phyloP scores from a whole-genome alignment of 1,140 invertebrate species.

The Saxidomus purpurata region DNA sequence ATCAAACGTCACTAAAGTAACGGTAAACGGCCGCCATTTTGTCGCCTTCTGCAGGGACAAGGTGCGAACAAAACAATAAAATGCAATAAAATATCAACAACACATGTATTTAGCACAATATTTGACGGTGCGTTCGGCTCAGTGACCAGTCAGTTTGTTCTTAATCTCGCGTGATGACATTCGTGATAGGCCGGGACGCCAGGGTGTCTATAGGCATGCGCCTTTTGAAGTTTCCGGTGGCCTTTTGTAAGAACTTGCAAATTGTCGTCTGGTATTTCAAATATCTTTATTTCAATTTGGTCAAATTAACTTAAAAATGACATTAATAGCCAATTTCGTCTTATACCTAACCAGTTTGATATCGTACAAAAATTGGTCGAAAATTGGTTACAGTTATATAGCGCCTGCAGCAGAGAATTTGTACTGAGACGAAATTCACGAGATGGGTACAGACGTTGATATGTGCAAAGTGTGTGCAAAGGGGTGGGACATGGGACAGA shows the following conservation, averaged over 20 bases:
- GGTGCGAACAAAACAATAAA: conserved; percentile 13
- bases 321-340: conserved; percentile 6
- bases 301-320: conserved; percentile 59
- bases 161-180: conserved; percentile 34
- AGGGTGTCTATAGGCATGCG: conserved; percentile 17
- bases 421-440: too few species aligned
- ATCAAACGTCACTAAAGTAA: conserved; percentile 25
- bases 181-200: conserved; percentile 39
- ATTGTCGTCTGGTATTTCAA: conserved; percentile 44
- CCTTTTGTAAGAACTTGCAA: conserved; percentile 34
- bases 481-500: too few species aligned
- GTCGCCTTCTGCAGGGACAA: not conserved
- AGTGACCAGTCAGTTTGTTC: conserved; percentile 19
- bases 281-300: conserved; percentile 51
- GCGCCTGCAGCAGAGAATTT: not conserved
- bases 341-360: not conserved
- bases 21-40: conserved; percentile 42
- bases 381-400: not conserved
- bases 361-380: not conserved
- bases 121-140: conserved; percentile 10
- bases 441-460: too few species aligned
- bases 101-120: conserved; percentile 48
- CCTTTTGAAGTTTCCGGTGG: conserved; percentile 42
- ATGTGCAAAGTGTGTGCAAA: too few species aligned
- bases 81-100: conserved; percentile 31